Evolutionary conservation across 2,113 vertebrate genomes (phyloP).

Genomic region (Procavia capensis): DNA sequence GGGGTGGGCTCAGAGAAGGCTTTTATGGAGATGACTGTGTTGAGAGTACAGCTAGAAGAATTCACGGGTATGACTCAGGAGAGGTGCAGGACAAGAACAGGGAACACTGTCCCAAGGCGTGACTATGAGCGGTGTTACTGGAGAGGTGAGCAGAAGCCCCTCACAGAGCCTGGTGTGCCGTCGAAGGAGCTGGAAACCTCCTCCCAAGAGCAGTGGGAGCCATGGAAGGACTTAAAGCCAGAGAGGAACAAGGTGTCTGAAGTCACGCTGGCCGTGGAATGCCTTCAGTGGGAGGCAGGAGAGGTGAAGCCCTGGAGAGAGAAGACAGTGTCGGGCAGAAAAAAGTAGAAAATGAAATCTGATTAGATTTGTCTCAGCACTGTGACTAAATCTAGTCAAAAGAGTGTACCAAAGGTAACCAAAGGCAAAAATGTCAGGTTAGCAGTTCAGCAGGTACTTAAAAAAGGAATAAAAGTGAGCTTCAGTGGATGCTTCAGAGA

Average conservation of each 20-base stretch:
- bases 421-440: neutral
- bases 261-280: neutral
- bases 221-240: neutral
- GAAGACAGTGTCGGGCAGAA: neutral
- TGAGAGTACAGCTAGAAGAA: neutral
- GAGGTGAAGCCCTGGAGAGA: neutral
- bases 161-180: neutral
- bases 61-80: neutral
- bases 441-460: constrained; percentile 12
- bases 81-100: neutral
- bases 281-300: neutral
- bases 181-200: neutral
- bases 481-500: neutral
- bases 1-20: neutral
- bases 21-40: neutral
- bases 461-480: neutral
- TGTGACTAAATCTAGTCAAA: neutral
- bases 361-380: constrained; percentile 55
- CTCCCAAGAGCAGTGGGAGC: neutral
- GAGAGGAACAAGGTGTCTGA: too few relatives aligned
- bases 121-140: neutral
- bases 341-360: constrained; percentile 28
- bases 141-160: neutral
- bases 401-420: neutral
- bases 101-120: neutral